Percentiles rank a stretch among this genome's conserved stretches.
phyloP scores from a whole-genome alignment of 2,113 vertebrate genomes.

The Varanus komodoensis region DNA sequence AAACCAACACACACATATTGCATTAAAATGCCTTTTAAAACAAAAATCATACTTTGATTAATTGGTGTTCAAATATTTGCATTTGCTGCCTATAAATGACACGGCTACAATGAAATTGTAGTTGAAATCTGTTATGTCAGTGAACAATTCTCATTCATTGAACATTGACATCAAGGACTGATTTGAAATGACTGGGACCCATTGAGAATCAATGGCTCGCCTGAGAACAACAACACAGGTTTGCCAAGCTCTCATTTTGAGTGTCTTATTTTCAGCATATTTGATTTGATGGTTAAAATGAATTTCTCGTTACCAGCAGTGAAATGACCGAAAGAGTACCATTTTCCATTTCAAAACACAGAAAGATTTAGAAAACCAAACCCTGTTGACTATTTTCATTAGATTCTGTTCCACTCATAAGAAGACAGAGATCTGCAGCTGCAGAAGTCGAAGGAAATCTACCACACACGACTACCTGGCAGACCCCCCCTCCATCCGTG shows the following conservation, averaged over 20 bases:
- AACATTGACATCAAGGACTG: conserved; percentile 44
- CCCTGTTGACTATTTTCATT: conserved; percentile 64
- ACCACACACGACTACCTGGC: conserved; percentile 66
- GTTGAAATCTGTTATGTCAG: conserved; percentile 49
- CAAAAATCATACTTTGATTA: conserved; percentile 42
- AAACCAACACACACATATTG: conserved; percentile 11
- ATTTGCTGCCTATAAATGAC: conserved; percentile 55
- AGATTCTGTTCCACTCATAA: conserved; percentile 64
- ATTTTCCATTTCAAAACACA: conserved; percentile 57
- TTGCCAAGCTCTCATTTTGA: neutral
- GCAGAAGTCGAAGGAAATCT: conserved; percentile 69
- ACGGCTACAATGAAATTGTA: conserved; percentile 27
- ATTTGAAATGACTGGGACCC: conserved; percentile 79
- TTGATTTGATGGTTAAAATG: conserved; percentile 33
- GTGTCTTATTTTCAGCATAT: neutral
- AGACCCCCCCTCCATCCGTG: conserved; percentile 76
- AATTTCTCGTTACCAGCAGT: conserved; percentile 58
- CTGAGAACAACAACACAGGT: conserved; percentile 53
- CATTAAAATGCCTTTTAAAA: conserved; percentile 42
- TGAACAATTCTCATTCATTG: conserved; percentile 44
- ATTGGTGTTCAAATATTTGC: conserved; percentile 61
- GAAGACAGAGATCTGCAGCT: conserved; percentile 67
- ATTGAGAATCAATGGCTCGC: conserved; percentile 48
- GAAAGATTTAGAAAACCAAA: neutral
- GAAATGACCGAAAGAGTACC: conserved; percentile 69